These are phyloP conservation scores for Holocentrus rufus DNA, from an alignment of 2,797 vertebrate species.

Conservation along the genomic window DNA sequence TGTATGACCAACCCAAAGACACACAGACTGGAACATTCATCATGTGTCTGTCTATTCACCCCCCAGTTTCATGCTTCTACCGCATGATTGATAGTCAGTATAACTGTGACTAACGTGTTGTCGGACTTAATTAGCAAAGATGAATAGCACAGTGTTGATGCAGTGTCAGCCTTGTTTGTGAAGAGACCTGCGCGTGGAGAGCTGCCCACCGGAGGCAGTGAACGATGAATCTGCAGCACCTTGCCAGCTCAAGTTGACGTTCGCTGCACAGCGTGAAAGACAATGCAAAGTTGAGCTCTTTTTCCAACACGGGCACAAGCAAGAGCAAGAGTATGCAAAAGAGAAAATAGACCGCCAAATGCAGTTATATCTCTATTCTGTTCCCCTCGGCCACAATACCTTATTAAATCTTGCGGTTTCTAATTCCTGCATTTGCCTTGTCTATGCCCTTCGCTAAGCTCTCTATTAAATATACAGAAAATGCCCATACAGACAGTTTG, in stretches of 20 bases:
- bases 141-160: constrained; percentile 62
- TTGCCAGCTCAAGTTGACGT: constrained; percentile 55
- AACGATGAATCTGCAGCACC: constrained; percentile 53
- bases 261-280: constrained; percentile 56
- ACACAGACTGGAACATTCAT: constrained; percentile 60
- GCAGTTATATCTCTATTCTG: background rate
- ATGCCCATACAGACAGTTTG: constrained; percentile 4
- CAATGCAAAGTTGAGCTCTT: constrained; percentile 54
- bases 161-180: constrained; percentile 63
- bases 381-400: background rate
- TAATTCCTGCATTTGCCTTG: background rate
- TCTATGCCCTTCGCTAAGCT: constrained; percentile 7
- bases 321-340: background rate
- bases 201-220: constrained; percentile 52
- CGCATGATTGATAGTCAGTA: constrained; percentile 75
- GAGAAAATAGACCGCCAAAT: background rate
- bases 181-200: constrained; percentile 35
- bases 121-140: constrained; percentile 79
- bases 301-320: background rate
- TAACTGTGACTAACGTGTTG: constrained; percentile 77
- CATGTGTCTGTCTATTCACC: constrained; percentile 55
- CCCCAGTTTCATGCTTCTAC: constrained; percentile 53
- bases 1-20: constrained; percentile 47
- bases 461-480: constrained; percentile 27
- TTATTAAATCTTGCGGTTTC: constrained; percentile 4